Evolutionary conservation across 2,888 invertebrate genomes (phyloP), one percentile per base, ranked within the genome.

Genomic region (Encarsia formosa): DNA sequence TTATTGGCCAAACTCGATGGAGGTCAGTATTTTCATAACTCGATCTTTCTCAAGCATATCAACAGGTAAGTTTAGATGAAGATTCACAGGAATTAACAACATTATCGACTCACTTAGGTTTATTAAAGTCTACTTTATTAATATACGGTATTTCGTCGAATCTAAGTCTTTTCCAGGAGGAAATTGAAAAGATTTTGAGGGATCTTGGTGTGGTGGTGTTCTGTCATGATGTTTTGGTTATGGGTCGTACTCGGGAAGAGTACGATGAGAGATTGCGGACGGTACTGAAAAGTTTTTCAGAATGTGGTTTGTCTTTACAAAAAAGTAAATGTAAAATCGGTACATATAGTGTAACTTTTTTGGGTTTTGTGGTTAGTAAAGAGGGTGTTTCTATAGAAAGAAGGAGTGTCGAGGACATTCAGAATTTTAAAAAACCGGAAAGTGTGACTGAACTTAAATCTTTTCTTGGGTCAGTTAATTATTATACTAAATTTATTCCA

Each of bases 161-260:
- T 47, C 68, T 68, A 19, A 66, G 67, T 32, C 57, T 63, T 16
- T 70, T 70, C 56, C 67, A 70, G 49, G 62, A 59, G 39, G 54
- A 59, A 22, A 65, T 66, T 46, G 63, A 67, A 32, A 26, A 49
- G 20, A 24, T 65, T 35, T 42, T 76, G 3, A 26, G 53, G 32
- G 61, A 59, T 5, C 69, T 69, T 18, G 60, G 67, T 32, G 70
- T 71, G 0, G 63, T 70, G 22, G 71, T 69, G 44, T 65, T 66
- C 40, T 68, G 67, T 20, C 74, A 74, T 59, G 72, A 74, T 59
- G 71, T 76, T 39, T 45, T 71, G 4, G 54, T 75, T 11, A 65
- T 35, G 52, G 62, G 71, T 64, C 2, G 61, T 46, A 49, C 53
- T 29, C 13, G 56, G 40, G 52, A 58, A 43, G 62, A 66, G 39